Base-by-base conservation (phyloP, 1,140 invertebrate species). In the Sitobion miscanthi region DNA sequence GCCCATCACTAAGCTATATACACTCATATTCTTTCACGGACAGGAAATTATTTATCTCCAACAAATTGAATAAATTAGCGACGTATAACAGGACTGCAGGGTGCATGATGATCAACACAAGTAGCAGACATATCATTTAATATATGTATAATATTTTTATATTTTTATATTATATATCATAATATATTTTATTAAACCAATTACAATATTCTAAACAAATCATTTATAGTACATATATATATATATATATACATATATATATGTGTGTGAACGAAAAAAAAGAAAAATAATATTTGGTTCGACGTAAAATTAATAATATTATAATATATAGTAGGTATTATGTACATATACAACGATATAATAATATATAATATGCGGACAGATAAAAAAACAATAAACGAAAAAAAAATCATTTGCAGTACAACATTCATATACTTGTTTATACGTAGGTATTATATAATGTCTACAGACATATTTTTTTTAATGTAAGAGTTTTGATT, bases 141-240 rank as follows among this genome's bases (percentile, higher is more conserved):
- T 54, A 54, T 17, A 35, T 54, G 62, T 69, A 90, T 69, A 69
- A 90, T 42, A 62, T 30, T 9, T 38, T 57, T 42, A 57, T 25
- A 90, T 42, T 17, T 45, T 6, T 45, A 90, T 90, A 90, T 42
- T 21, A 90, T 90, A 45, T 45, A 54, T 35, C 1, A 45, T 90
- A 90, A 69, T 90, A 90, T 62, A 90, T 90, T 45, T 62, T 90
- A 90, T 90, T 62, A 57, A 69, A 93, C 77, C 91, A 82, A 93
- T 83, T 92, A 93, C 91, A 93, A 93, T 93, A 86, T 86, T 93
- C 91, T 93, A 93, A 93, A 93, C 82, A 93, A 85, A 93, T 93
- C 82, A 86, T 52, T 85, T 85, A 90, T 49, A 23, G 35, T 87
- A 69, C 69, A n/a, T 69, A 11, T 62, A 23, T 62, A 62, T 30